Evolutionary conservation across 2,113 vertebrate genomes (phyloP).

Genomic region (Microcebus lehilahytsara): DNA sequence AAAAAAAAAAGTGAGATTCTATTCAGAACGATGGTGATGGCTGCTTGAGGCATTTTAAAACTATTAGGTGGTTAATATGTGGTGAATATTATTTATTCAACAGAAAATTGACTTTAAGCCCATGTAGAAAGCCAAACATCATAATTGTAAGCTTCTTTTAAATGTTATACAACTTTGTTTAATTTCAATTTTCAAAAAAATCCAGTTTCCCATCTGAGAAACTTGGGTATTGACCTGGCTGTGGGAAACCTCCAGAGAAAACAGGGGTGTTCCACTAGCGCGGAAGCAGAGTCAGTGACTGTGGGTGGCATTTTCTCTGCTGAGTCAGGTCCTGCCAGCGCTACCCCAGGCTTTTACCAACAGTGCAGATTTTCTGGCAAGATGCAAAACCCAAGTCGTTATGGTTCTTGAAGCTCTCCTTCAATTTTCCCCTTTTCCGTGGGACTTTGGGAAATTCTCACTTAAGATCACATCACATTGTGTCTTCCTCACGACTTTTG

Average conservation of each 20-base stretch:
- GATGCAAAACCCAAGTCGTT: conserved; percentile 75
- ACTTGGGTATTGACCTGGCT: background rate
- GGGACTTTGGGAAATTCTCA: conserved; percentile 60
- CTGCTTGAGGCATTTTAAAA: conserved; percentile 62
- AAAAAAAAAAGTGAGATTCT: conserved; percentile 61
- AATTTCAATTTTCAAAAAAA: conserved; percentile 44
- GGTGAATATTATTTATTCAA: conserved; percentile 66
- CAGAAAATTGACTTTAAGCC: conserved; percentile 51
- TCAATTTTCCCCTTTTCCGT: conserved; percentile 46
- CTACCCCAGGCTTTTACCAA: conserved; percentile 57
- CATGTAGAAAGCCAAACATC: conserved; percentile 16
- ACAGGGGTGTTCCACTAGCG: conserved; percentile 29
- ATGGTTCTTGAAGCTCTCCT: conserved; percentile 62
- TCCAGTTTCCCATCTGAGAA: conserved; percentile 40
- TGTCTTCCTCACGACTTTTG: conserved; percentile 5
- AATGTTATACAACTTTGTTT: conserved; percentile 37
- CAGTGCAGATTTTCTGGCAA: conserved; percentile 70
- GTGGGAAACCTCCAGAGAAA: conserved; percentile 77
- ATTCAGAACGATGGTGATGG: conserved; percentile 46
- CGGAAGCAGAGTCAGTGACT: conserved; percentile 57
- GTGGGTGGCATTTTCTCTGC: conserved; percentile 81
- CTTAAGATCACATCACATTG: background rate
- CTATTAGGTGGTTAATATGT: conserved; percentile 54
- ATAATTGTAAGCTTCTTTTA: conserved; percentile 44
- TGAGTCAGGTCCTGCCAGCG: conserved; percentile 75